phyloP scores from a whole-genome alignment of 2,113 vertebrate species.

The Labrus mixtus region DNA sequence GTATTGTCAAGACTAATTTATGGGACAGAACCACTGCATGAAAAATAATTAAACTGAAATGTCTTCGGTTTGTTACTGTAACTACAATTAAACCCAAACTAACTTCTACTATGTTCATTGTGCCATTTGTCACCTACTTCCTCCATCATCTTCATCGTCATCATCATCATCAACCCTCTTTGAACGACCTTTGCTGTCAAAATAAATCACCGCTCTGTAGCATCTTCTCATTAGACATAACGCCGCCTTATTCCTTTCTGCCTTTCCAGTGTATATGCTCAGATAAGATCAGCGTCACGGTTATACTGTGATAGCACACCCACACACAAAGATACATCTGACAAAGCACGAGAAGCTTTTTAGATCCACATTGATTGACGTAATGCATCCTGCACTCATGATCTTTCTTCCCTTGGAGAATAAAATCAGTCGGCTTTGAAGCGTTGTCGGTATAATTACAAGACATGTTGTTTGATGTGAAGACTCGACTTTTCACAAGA shows the following conservation, averaged over 20 bases:
- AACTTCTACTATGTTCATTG: background rate
- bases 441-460: constrained; percentile 31
- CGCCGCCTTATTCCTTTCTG: constrained; percentile 43
- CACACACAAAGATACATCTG: constrained; percentile 9
- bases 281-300: constrained; percentile 36
- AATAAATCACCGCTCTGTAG: constrained; percentile 48
- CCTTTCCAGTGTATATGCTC: constrained; percentile 31
- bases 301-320: constrained; percentile 1
- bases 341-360: constrained; percentile 23
- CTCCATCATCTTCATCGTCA: constrained; percentile 21
- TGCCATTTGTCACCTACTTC: constrained; percentile 4
- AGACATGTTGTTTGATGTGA: constrained; percentile 10
- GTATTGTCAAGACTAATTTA: too few relatives aligned
- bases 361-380: constrained; percentile 39
- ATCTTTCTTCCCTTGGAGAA: background rate
- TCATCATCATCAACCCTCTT: constrained; percentile 26
- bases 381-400: constrained; percentile 27
- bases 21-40: too few relatives aligned
- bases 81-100: too few relatives aligned
- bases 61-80: too few relatives aligned
- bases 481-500: background rate
- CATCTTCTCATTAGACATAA: constrained; percentile 50
- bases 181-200: constrained; percentile 28
- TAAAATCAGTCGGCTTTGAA: constrained; percentile 17
- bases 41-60: too few relatives aligned